Conservation (phyloP, 2,797 vertebrate species). For the Lepidocolaptes lacrymiger region DNA sequence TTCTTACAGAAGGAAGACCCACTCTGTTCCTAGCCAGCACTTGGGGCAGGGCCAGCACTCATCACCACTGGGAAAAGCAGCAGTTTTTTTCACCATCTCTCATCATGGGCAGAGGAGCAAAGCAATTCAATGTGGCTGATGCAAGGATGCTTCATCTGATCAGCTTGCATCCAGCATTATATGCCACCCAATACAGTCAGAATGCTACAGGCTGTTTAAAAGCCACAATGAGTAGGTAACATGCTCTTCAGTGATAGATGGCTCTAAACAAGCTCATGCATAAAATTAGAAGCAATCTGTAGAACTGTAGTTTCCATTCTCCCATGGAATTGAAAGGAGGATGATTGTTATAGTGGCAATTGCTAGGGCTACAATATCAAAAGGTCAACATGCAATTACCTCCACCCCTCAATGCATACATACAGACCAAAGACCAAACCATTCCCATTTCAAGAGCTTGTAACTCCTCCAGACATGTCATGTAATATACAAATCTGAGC, state of each 20-base stretch:
- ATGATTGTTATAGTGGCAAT: conserved; percentile 35
- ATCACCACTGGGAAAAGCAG: neutral
- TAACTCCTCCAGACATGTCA: conserved; percentile 29
- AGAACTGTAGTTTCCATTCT: conserved; percentile 24
- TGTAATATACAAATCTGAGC: conserved; percentile 19
- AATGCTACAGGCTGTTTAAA: neutral
- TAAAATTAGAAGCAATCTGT: conserved; percentile 38
- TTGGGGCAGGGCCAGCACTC: neutral
- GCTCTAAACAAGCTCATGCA: conserved; percentile 23
- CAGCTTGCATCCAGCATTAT: neutral
- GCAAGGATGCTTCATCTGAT: neutral
- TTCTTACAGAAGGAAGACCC: neutral
- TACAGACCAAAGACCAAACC: conserved; percentile 24
- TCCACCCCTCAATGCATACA: neutral
- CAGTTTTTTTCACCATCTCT: neutral
- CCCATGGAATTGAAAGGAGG: conserved; percentile 14
- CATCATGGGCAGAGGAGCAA: neutral
- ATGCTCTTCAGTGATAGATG: neutral
- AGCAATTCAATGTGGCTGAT: neutral
- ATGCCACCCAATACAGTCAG: neutral
- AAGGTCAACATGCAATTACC: conserved; percentile 38
- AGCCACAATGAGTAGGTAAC: neutral
- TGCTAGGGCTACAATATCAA: conserved; percentile 10
- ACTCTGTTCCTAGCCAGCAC: neutral
- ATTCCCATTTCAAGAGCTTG: conserved; percentile 29